Evolutionary conservation across 1,140 invertebrate species (phyloP).

Genomic region (Papilio dardanus): DNA sequence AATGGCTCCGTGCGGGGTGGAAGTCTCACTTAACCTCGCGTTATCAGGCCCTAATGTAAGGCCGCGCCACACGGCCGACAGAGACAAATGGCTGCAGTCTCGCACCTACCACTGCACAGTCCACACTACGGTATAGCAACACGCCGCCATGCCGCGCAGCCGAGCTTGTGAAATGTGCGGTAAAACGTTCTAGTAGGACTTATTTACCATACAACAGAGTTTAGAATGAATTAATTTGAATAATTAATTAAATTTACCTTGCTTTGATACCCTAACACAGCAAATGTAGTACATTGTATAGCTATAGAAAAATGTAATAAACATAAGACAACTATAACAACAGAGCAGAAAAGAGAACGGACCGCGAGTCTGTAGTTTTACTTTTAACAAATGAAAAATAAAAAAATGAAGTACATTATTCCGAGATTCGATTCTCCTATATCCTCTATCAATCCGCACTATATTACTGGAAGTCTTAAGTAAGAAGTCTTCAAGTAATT

Average conservation of each 20-base stretch:
- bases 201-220: slow-evolving; percentile 8
- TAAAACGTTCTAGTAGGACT: neutral
- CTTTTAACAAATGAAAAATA: no score
- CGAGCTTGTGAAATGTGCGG: slow-evolving; percentile 25
- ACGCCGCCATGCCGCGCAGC: slow-evolving; percentile 26
- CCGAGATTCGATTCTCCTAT: neutral
- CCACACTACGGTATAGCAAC: slow-evolving; percentile 34
- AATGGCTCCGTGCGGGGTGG: slow-evolving; percentile 38
- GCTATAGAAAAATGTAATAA: no score
- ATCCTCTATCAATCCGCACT: neutral
- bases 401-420: no score
- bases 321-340: no score
- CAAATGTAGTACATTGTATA: no score
- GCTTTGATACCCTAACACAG: neutral
- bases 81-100: slow-evolving; percentile 56
- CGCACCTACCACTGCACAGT: slow-evolving; percentile 36
- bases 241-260: neutral
- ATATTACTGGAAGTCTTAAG: no score
- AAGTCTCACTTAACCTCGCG: slow-evolving; percentile 63
- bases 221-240: slow-evolving; percentile 20
- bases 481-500: no score
- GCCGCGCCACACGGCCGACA: slow-evolving; percentile 57
- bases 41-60: slow-evolving; percentile 64
- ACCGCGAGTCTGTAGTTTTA: no score
- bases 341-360: no score